Conservation (phyloP, 2,888 invertebrate species). For the Agonopterix heracliana region DNA sequence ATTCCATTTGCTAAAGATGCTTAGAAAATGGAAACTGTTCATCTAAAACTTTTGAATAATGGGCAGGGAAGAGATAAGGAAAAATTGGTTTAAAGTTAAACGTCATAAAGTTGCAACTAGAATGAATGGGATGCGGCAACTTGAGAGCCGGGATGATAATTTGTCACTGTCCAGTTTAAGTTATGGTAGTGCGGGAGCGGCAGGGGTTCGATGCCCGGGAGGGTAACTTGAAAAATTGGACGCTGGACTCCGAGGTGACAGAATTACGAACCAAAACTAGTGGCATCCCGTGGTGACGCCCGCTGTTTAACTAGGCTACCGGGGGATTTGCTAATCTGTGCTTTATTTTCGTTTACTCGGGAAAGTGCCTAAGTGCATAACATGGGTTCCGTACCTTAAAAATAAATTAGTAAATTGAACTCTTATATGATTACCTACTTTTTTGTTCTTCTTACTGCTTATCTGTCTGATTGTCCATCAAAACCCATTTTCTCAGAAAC, state of each 20-base stretch:
- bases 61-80: not conserved
- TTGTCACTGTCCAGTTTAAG: conserved; percentile 11
- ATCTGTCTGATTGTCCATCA: not conserved
- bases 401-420: not conserved
- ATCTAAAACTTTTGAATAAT: too few relatives aligned
- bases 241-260: not conserved
- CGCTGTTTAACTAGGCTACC: too few relatives aligned
- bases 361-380: too few relatives aligned
- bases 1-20: not conserved
- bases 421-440: not conserved
- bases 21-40: too few relatives aligned
- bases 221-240: conserved; percentile 1
- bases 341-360: too few relatives aligned
- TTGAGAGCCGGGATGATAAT: conserved; percentile 8
- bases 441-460: not conserved
- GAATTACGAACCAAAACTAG: not conserved
- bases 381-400: not conserved
- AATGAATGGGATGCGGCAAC: conserved; percentile 2
- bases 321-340: too few relatives aligned
- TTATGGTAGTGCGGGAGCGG: conserved; percentile 7
- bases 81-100: not conserved
- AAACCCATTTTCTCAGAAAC: not conserved
- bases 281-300: too few relatives aligned
- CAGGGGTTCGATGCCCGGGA: not conserved
- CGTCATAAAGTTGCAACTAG: conserved; percentile 4